Evolutionary conservation across 2,797 vertebrate species (phyloP), one percentile per base, ranked within the genome.

Genomic region (Megalops cyprinoides): DNA sequence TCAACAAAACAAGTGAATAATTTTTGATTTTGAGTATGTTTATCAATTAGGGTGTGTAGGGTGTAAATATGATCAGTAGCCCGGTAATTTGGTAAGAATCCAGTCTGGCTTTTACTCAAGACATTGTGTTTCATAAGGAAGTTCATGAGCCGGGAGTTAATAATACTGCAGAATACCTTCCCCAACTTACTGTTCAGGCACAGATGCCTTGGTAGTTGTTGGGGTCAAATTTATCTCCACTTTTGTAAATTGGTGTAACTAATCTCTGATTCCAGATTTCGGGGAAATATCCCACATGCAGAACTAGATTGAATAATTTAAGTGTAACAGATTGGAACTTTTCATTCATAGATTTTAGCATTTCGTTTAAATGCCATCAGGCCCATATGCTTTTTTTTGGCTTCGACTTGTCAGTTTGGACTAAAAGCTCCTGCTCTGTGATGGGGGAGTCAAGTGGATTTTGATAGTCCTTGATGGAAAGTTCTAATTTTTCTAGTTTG

Each of bases 21-120:
- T 62, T 62, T 62, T 62, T 34, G 28, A 31, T 62, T 62, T 62
- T 62, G 60, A 31, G n/a, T n/a, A n/a, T n/a, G 60, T 62, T 25
- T 18, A 31, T 62, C 34, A 10, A 34, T 62, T 62, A 31, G 28
- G 0, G 28, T 62, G 28, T 62, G 25, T 4, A 15, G 28, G 60
- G 28, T 62, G 62, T 62, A 62, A 31, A 31, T 15, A 62, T 62
- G 28, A 62, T 62, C 8, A 28, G 60, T 12, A 28, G 60, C 62
- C 58, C 10, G 25, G 58, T 60, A 10, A 10, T 62, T 31, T 62
- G n/a, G 25, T 62, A 31, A 34, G 34, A 31, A 15, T 25, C 60
- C 60, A 10, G 34, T 31, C 28, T 62, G 9, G 2, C 58, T 60
- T 28, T 25, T 10, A 34, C 25, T 62, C 8, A 62, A 62, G 9